Base-by-base conservation (phyloP, 1,140 invertebrate genomes). In the Muscidifurax raptorellus region DNA sequence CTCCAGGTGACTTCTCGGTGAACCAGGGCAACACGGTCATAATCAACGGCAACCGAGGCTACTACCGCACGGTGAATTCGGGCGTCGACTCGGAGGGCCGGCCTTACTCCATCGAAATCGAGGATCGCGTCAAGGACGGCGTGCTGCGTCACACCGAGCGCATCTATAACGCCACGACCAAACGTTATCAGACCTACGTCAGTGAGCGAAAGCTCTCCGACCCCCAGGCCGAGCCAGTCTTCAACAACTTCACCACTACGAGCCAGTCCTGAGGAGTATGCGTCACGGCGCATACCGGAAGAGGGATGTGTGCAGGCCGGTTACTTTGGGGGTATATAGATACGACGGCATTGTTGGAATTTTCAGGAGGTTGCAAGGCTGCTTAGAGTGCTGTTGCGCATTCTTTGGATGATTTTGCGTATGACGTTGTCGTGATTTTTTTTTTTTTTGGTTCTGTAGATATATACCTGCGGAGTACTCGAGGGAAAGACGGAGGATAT, bases 121-220 rank as follows among this genome's bases (percentile, higher is more conserved):
- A 85, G 6, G 87, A 90, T 0, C 74, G 69, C 13, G 12, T 87
- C n/a, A 32, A 87, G 10, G 87, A 72, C 22, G 75, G 84, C 30
- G 78, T 76, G 15, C 81, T 90, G 44, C 74, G 86, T 59, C 88
- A 87, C 69, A 84, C 80, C 0, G 89, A 89, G 0, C 87, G 44
- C 10, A 15, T 82, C 59, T 88, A 85, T 52, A 86, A 91, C 71
- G 47, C 83, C 0, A 71, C 18, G 10, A 86, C 69, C 0, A 83
- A 86, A 3, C 9, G 0, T 0, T 52, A 86, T 0, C 76, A 87
- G 13, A 83, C 32, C 7, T 72, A 69, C 69, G 52, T 71, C 0
- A 90, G 86, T 72, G 89, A 83, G 2, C 36, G 88, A 6, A 77
- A 91, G 52, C 82, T 89, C 3, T 80, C 67, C 10, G 80, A 88